phyloP scores from a whole-genome alignment of 2,113 vertebrate species.

The Emberiza fucata region DNA sequence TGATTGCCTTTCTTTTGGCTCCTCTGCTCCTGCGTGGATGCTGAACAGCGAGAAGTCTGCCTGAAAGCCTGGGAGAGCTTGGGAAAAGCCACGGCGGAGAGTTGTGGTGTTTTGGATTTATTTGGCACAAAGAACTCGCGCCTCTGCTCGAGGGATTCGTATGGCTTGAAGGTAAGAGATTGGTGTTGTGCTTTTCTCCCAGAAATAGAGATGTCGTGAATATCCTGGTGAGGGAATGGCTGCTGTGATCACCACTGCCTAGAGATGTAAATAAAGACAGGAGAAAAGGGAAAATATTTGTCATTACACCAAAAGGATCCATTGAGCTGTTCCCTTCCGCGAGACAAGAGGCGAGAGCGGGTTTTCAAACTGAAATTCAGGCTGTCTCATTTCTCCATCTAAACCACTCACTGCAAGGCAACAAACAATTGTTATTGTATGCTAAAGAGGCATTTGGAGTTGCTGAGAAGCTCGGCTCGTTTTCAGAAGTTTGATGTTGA shows the following conservation, averaged over 20 bases:
- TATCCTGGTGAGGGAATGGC: neutral
- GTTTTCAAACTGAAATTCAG: neutral
- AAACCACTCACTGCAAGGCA: neutral
- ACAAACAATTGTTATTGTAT: neutral
- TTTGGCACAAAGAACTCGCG: neutral
- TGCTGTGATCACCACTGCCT: neutral
- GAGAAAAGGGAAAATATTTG: neutral
- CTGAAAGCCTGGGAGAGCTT: neutral
- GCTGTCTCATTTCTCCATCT: neutral
- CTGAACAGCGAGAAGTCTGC: neutral
- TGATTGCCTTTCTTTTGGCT: neutral
- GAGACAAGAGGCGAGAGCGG: neutral
- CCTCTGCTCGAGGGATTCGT: slow-evolving; percentile 43
- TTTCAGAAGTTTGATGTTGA: neutral
- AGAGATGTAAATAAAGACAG: neutral
- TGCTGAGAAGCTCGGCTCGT: neutral
- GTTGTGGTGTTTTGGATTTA: slow-evolving; percentile 37
- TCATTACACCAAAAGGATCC: neutral
- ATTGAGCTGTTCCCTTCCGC: neutral
- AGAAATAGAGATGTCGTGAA: neutral
- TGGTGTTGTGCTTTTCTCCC: neutral
- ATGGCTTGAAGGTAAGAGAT: slow-evolving; percentile 82
- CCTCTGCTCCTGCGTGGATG: neutral
- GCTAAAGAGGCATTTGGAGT: neutral
- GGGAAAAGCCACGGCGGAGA: neutral